These are phyloP conservation scores for Gorsachius goisagi DNA, from an alignment of 2,113 vertebrate genomes.

Conservation along the genomic window DNA sequence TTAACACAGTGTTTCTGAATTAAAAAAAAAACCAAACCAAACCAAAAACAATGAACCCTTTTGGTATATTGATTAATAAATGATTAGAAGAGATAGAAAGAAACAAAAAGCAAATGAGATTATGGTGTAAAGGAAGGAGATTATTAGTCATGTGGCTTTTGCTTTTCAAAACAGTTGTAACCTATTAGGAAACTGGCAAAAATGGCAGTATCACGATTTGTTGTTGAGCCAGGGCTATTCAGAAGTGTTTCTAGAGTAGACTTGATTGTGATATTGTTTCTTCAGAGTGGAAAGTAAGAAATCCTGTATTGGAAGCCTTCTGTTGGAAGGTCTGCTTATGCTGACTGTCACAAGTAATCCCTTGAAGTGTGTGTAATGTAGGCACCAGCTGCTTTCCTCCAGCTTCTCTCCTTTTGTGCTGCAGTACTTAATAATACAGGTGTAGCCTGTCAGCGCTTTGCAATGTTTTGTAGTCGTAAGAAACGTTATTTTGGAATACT, in stretches of 20 bases:
- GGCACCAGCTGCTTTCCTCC: neutral
- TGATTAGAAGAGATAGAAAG: neutral
- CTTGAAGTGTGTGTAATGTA: neutral
- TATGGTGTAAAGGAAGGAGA: neutral
- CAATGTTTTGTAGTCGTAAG: neutral
- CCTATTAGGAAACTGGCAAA: neutral
- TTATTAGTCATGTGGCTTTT: neutral
- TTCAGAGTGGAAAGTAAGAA: neutral
- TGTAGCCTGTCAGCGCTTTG: accelerated
- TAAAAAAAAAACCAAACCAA: neutral
- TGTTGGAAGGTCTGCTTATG: neutral
- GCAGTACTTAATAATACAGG: neutral
- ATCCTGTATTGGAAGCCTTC: neutral
- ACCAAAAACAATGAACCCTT: neutral
- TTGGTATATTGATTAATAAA: neutral
- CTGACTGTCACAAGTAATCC: neutral
- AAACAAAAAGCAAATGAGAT: neutral
- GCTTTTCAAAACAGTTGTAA: neutral
- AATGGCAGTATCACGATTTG: neutral
- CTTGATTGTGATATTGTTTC: neutral
- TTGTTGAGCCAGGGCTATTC: neutral
- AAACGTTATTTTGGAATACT: neutral
- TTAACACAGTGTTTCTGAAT: neutral
- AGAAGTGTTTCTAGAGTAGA: neutral
- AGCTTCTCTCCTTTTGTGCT: neutral